These are phyloP conservation scores for Phrynosoma platyrhinos DNA, from an alignment of 2,113 vertebrate genomes.

Conservation along the genomic window DNA sequence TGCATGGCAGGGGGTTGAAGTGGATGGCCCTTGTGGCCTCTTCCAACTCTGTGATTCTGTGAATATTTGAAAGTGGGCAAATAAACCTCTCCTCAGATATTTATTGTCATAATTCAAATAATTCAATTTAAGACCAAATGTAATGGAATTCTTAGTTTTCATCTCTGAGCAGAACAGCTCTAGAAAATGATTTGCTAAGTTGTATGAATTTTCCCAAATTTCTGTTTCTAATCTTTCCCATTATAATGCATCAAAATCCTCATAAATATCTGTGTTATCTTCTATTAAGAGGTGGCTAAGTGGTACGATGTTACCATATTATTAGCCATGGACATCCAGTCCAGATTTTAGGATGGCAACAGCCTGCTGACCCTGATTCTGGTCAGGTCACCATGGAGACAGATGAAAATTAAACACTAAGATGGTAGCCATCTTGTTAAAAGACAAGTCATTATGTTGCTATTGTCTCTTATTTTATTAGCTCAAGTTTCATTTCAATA, in stretches of 20 bases:
- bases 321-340: not conserved
- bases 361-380: not conserved
- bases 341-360: not conserved
- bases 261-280: not conserved
- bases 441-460: not conserved
- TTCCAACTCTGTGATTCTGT: too few relatives aligned
- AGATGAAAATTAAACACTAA: not conserved
- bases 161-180: not conserved
- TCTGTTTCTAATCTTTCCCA: not conserved
- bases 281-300: not conserved
- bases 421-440: not conserved
- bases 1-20: too few relatives aligned
- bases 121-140: not conserved
- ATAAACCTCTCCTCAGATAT: not conserved
- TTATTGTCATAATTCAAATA: not conserved
- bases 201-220: not conserved
- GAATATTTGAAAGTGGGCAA: too few relatives aligned
- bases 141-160: not conserved
- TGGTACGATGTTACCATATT: not conserved
- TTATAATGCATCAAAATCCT: not conserved
- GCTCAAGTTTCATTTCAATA: slow-evolving; percentile 5
- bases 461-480: not conserved
- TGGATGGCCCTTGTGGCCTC: too few relatives aligned
- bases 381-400: not conserved
- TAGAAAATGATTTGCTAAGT: not conserved